Base-by-base conservation (phyloP, 2,113 vertebrate species). In the Ursus arctos region DNA sequence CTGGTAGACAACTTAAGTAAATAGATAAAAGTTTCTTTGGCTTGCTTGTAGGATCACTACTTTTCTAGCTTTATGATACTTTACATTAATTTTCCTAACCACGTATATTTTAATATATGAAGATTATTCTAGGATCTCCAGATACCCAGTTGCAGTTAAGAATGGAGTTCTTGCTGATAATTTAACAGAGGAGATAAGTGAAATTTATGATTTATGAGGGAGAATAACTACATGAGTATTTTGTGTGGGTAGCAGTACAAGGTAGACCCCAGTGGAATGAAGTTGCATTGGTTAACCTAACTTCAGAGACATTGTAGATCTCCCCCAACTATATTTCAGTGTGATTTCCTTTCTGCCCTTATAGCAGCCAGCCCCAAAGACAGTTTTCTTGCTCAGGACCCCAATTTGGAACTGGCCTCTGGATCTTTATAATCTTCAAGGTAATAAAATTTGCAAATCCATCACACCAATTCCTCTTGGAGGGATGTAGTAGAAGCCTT, bases 21-120 rank as follows among this genome's bases (percentile, higher is more conserved):
- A 97, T 95, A 96, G 97, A 96, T 95, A 90, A 88, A 97, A 94
- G 83, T 95, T 92, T 94, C 19, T 85, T 96, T 87, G 65, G 43
- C 47, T 96, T 40, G 5, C 43, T 84, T 92, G 19, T 49, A 55
- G 0, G 69, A 67, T 92, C 24, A 92, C n/a, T 87, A 47, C 51
- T 92, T 92, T 95, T 55, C 55, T 2, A 90, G 36, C 24, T 92
- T 84, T 81, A 77, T 77, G 80, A 96, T 36, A 88, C 19, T 89
- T 92, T 88, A 61, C 9, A 59, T 74, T 86, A 65, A 95, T 76
- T 97, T 90, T 92, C 28, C 8, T 83, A 81, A 83, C 1, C 18
- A 0, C 31, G 79, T 79, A 18, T 47, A 74, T 87, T 96, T 96
- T 88, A 91, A 92, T 84, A 97, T 80, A 83, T 67, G 69, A 71